Base-by-base conservation (phyloP, 2,888 invertebrate species). In the Syrista parreyssii region DNA sequence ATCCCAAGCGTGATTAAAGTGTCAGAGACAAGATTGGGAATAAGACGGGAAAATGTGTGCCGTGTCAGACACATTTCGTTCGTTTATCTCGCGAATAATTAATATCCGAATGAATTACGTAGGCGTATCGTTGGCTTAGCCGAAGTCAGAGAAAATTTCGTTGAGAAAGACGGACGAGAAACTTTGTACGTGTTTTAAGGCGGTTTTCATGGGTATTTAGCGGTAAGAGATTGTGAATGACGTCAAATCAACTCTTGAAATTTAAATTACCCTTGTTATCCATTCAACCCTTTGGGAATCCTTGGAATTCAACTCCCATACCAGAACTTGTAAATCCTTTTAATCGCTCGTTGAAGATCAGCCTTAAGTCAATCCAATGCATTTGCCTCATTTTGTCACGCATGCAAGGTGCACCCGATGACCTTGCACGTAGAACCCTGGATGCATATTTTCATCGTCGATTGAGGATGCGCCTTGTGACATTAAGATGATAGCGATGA, bases 41-140 rank as follows among this genome's bases (percentile, higher is more conserved):
- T 15, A 36, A 36, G 12, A 36, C 15, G 12, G 12, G 12, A 36
- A 36, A 36, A 36, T 36, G n/a, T n/a, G n/a, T n/a, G n/a, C n/a
- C 36, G 36, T 36, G 12, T 4, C 4, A 15, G 12, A 15, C 12
- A 12, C 12, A 36, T 36, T 36, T 36, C 12, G 12, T 36, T 1
- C 23, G 9, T 23, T 23, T 55, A 23, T 55, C 23, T 6, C 68
- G 69, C 36, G 31, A 15, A 30, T 72, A 72, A 76, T 76, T 76
- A 76, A 76, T 76, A 68, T 40, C 12, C 68, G 32, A 9, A 4
- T 31, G 55, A 76, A 30, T 73, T 76, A n/a, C 72, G 72, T 30
- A 68, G 33, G 15, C 9, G 73, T 12, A 72, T 73, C 76, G 40
- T 71, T 73, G 55, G 23, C 71, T 76, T 55, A 34, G 12, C n/a